Base-by-base conservation (phyloP, 1,140 invertebrate species). In the Solen grandis region DNA sequence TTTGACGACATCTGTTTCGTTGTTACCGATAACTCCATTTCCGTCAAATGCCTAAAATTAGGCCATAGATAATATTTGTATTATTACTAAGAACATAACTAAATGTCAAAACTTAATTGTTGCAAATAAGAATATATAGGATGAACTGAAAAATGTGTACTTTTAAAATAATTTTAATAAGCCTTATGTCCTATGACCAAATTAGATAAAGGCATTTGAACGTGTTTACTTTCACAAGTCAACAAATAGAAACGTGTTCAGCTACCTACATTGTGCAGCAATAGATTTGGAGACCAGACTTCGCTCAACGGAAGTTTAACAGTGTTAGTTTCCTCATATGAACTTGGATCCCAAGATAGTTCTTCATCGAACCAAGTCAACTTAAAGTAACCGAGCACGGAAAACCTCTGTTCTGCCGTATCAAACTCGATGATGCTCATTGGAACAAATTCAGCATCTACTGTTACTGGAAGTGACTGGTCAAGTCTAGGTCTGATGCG, bases 381-480 rank as follows among this genome's bases (percentile, higher is more conserved):
- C 13, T 29, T n/a, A 31, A 74, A 74, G 57, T 62, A 74, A 22
- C 57, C 72, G 8, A 74, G 72, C 16, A 74, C 50, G 5, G 72
- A 74, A 38, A 74, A 74, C 29, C 63, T 74, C 57, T 74, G 72
- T 22, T 74, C 72, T 8, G 72, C n/a, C 0, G 72, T 74, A 36
- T 74, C 72, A 46, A 74, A 74, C 38, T 74, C 72, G 1, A 74
- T 14, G 36, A 74, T 22, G 22, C 72, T 62, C 72, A 46, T 35
- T 14, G 72, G 72, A 3, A 62, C 57, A n/a, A 74, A 74, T 36
- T 36, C 33, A 16, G 72, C 63, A 4, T 25, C 31, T 27, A 74
- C 54, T n/a, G 13, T 10, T 8, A 74, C 59, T 2, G 55, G 5
- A 4, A 41, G 31, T 13, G 55, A 41, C 36, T 74, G 72, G 72